These are phyloP conservation scores for Cosmorhoe ocellata DNA, from an alignment of 2,888 invertebrate genomes.

Conservation along the genomic window DNA sequence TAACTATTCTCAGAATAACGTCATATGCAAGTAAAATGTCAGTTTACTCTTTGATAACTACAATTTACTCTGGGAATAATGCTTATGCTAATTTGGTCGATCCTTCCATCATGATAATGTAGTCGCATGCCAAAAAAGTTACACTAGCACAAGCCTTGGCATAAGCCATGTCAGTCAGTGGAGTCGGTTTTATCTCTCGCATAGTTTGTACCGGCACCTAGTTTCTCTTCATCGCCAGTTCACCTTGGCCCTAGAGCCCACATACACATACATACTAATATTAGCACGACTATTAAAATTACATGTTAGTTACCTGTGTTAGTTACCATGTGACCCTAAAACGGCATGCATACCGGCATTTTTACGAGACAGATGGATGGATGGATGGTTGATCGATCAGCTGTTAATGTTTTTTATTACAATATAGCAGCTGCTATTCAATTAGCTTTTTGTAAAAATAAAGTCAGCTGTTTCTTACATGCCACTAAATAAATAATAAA, in stretches of 20 bases:
- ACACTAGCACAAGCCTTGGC: no score
- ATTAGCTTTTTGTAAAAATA: no score
- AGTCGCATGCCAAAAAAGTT: no score
- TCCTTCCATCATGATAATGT: no score
- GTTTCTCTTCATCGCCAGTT: constrained; percentile 25
- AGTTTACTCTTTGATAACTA: no score
- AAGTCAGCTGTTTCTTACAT: no score
- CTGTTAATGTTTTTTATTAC: constrained; percentile 4
- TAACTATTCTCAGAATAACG: no score
- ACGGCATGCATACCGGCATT: background rate
- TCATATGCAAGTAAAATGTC: no score
- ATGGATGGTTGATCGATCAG: constrained; percentile 18
- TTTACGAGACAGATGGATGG: constrained; percentile 16
- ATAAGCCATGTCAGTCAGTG: no score
- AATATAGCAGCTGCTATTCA: background rate
- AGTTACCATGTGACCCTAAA: background rate
- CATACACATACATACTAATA: constrained; percentile 22
- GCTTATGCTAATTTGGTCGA: no score
- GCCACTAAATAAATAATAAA: no score
- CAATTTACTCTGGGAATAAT: no score
- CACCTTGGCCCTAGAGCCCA: constrained; percentile 35
- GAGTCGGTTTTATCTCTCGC: background rate
- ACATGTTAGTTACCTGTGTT: background rate
- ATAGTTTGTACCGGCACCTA: background rate
- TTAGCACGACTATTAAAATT: constrained; percentile 14